A percentile compares a stretch with the other conserved stretches of the same genome.
Conservation (phyloP, 2,797 vertebrate genomes). For the Lepilemur ruficaudatus region DNA sequence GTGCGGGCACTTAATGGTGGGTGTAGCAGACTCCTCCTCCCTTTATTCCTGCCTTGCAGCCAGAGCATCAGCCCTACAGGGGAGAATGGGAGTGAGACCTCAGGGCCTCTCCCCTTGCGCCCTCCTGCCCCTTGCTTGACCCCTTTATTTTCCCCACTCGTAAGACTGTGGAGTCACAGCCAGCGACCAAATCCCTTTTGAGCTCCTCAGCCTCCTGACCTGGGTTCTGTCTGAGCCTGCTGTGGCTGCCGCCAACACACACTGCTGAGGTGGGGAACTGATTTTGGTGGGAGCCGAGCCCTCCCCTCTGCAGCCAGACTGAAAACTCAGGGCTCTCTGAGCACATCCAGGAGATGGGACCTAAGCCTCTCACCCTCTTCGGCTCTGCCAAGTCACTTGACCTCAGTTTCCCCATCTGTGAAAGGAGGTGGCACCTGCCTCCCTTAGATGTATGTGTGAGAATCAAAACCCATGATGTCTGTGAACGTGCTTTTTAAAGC, state of each 20-base stretch:
- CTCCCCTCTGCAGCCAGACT: neutral
- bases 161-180: neutral
- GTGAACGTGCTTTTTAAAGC: neutral
- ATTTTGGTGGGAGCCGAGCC: accelerated
- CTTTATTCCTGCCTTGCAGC: neutral
- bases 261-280: accelerated
- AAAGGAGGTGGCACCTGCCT: neutral
- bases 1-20: neutral
- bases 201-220: neutral
- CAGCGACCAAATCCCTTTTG: neutral
- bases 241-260: no score
- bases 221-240: conserved; percentile 10
- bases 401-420: neutral
- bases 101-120: neutral
- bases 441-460: neutral
- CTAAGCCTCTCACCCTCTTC: neutral
- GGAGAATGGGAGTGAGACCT: neutral
- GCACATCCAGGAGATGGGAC: neutral
- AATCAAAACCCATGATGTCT: neutral
- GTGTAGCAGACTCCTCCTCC: neutral
- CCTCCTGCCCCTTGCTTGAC: neutral
- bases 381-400: neutral
- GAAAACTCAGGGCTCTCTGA: neutral
- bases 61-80: neutral
- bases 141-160: neutral